phyloP scores from a whole-genome alignment of 2,113 vertebrate species.

The Rhinichthys klamathensis region DNA sequence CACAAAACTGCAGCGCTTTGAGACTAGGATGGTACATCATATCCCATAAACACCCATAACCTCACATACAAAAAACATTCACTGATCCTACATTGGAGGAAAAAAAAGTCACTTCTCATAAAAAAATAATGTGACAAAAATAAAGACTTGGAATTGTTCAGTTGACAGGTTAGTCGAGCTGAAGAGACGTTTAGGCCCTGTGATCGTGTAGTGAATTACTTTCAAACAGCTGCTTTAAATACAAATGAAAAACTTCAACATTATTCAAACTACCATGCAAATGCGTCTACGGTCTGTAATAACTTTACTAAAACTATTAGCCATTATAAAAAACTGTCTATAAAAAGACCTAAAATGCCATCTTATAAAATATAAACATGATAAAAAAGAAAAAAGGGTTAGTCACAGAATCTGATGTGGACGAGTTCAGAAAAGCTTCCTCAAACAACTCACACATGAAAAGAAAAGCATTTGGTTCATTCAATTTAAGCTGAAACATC shows the following conservation, averaged over 20 bases:
- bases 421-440: conserved; percentile 50
- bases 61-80: neutral
- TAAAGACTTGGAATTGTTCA: neutral
- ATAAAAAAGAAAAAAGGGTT: conserved; percentile 46
- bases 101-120: neutral
- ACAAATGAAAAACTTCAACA: neutral
- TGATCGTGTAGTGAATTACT: neutral
- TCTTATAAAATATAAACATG: conserved; percentile 41
- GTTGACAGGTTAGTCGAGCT: neutral
- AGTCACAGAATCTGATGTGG: conserved; percentile 62
- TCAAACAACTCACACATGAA: conserved; percentile 26
- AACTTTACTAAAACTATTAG: conserved; percentile 54
- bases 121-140: neutral
- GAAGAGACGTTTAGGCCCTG: neutral
- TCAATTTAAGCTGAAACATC: conserved; percentile 45
- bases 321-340: conserved; percentile 58
- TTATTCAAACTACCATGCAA: conserved; percentile 42
- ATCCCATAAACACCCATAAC: neutral
- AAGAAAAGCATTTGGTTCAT: conserved; percentile 56
- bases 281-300: conserved; percentile 41
- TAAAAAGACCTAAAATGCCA: conserved; percentile 59
- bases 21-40: neutral
- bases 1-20: neutral
- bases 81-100: neutral
- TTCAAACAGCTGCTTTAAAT: conserved; percentile 8